Conservation (phyloP, 2,113 vertebrate genomes). For the Ammodytes marinus region DNA sequence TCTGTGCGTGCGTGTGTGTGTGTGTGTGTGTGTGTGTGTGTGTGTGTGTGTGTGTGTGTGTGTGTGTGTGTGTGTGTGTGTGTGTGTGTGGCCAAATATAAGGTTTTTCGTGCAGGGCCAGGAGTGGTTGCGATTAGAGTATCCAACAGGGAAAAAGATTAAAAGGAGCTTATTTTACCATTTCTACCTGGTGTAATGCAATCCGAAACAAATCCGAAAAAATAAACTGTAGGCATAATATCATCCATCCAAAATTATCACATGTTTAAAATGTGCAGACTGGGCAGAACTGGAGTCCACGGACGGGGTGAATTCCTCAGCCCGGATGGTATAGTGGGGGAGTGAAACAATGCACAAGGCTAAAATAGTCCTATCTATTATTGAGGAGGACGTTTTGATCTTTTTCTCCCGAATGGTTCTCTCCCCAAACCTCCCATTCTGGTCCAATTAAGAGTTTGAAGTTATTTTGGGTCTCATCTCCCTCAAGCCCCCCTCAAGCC, state of each 20-base stretch:
- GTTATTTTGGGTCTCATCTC: slow-evolving; percentile 74
- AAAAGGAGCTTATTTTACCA: neutral
- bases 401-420: neutral
- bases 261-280: neutral
- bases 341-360: slow-evolving; percentile 37
- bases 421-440: slow-evolving; percentile 57
- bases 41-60: too few species aligned
- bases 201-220: neutral
- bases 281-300: neutral
- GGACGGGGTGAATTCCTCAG: neutral
- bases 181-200: neutral
- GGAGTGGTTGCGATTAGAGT: neutral
- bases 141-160: neutral
- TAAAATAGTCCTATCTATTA: slow-evolving; percentile 42
- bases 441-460: slow-evolving; percentile 68
- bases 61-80: neutral
- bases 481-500: slow-evolving; percentile 66
- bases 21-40: neutral
- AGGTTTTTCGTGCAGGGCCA: neutral
- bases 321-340: neutral
- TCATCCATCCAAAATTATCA: neutral
- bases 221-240: neutral
- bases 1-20: neutral
- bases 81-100: slow-evolving; percentile 8
- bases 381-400: slow-evolving; percentile 29